A percentile compares a stretch with the other conserved stretches of the same genome.
Evolutionary conservation across 1,140 invertebrate genomes (phyloP).

Genomic region (Helicoverpa armigera): DNA sequence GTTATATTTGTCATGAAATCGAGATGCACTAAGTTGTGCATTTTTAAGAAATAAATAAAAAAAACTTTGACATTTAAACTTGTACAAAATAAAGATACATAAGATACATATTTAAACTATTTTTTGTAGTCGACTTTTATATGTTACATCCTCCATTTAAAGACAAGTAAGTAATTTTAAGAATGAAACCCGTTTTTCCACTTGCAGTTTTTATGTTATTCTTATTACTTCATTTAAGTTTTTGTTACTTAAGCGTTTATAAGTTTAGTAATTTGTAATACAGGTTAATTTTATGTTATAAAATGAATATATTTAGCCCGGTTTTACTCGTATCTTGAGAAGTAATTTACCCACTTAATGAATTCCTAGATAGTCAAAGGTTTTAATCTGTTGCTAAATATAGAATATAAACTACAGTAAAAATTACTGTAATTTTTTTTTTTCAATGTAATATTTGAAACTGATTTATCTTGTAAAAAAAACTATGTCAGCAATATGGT

Average conservation of each 20-base stretch:
- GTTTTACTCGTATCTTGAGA: too few species aligned
- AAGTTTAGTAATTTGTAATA: not conserved
- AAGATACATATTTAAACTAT: not conserved
- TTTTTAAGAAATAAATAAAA: not conserved
- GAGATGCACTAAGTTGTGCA: not conserved
- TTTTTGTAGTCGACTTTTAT: not conserved
- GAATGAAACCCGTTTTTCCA: not conserved
- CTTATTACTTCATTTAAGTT: conserved; percentile 2
- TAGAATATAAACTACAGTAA: too few species aligned
- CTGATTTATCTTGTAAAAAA: too few species aligned
- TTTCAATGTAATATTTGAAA: too few species aligned
- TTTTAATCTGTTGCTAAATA: too few species aligned
- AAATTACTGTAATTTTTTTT: too few species aligned
- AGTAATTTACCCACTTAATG: too few species aligned
- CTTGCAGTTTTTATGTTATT: not conserved
- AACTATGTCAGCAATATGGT: too few species aligned
- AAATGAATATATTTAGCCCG: too few species aligned
- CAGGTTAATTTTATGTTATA: not conserved
- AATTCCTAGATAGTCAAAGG: too few species aligned
- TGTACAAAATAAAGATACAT: conserved; percentile 1
- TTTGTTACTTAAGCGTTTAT: not conserved
- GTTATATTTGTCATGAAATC: not conserved
- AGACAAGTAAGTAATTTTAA: not conserved
- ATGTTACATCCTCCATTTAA: not conserved
- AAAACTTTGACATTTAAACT: not conserved